Evolutionary conservation across 2,888 invertebrate genomes (phyloP), one percentile per base, ranked within the genome.

Genomic region (Pollenia griseotomentosa): DNA sequence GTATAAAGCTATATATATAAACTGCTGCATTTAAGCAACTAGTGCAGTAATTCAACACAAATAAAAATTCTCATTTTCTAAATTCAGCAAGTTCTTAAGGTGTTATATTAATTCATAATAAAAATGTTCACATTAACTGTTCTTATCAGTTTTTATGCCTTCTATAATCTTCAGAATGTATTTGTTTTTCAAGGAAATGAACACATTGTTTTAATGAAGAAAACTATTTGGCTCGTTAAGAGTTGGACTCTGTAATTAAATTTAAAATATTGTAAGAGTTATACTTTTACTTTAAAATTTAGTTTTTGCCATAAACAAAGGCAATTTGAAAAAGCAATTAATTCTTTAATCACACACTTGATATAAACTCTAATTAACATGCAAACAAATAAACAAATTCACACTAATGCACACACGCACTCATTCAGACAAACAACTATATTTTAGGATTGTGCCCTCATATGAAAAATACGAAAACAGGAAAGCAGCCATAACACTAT

Each of bases 371-470:
- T 66, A 40, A 48, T 78, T 33, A 78, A 78, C 57, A 66, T 66
- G 66, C 66, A 78, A 65, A 55, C 66, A 46, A 55, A 77, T 55
- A 77, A 75, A 51, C 14, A 53, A 77, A 55, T 66, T 77, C 16
- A 33, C 55, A 66, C 44, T 44, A 33, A 16, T 16, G 33, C 42
- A 63, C 23, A 73, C n/a, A 55, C 33, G 8, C 14, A 59, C 10
- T 9, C 10, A 55, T 19, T 10, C 19, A 55, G 10, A 11, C 23
- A 48, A 57, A 57, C 57, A 57, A 57, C 57, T 66, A 23, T 66
- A 23, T 23, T 23, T 46, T 23, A 57, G 55, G 2, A 23, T 66
- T 48, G 8, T 23, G 40, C 42, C n/a, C 8, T 2, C 1, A 42
- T 42, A 61, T 33, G 5, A 63, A 63, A 40, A 16, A 53, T n/a